Evolutionary conservation across 2,113 vertebrate species (phyloP).

Genomic region (Ageneiosus marmoratus): DNA sequence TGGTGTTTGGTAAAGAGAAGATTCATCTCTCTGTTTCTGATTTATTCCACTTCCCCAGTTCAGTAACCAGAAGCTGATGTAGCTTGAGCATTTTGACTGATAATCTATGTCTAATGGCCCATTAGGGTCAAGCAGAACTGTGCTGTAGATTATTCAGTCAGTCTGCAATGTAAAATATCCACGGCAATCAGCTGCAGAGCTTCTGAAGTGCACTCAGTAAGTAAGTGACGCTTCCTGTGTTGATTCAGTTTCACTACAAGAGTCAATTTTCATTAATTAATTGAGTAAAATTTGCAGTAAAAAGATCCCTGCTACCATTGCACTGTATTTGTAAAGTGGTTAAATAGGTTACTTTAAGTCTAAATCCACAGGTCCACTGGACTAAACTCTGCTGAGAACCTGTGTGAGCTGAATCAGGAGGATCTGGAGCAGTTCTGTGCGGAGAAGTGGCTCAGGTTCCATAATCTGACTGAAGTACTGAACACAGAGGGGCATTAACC

Average conservation of each 20-base stretch:
- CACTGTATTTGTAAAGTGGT: neutral
- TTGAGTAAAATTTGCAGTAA: neutral
- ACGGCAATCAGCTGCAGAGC: neutral
- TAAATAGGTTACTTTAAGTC: neutral
- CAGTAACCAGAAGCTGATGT: neutral
- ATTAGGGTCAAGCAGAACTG: conserved; percentile 1
- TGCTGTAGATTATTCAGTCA: neutral
- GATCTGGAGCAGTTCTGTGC: neutral
- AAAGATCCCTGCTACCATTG: neutral
- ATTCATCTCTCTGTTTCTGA: neutral
- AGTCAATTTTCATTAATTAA: conserved; percentile 1
- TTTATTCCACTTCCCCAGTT: neutral
- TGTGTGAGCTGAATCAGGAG: neutral
- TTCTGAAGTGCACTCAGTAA: conserved; percentile 1
- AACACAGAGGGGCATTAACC: neutral
- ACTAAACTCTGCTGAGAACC: neutral
- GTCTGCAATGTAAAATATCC: conserved; percentile 3
- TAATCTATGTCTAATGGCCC: neutral
- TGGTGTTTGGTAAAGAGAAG: neutral
- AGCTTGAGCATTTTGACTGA: neutral
- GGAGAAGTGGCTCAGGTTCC: neutral
- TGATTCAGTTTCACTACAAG: neutral
- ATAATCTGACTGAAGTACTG: neutral
- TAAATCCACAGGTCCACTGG: neutral
- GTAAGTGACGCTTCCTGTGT: neutral